Percentiles rank a stretch among this genome's conserved stretches.
Conservation (phyloP, 2,797 vertebrate species). For the Sebastes taczanowskii region DNA sequence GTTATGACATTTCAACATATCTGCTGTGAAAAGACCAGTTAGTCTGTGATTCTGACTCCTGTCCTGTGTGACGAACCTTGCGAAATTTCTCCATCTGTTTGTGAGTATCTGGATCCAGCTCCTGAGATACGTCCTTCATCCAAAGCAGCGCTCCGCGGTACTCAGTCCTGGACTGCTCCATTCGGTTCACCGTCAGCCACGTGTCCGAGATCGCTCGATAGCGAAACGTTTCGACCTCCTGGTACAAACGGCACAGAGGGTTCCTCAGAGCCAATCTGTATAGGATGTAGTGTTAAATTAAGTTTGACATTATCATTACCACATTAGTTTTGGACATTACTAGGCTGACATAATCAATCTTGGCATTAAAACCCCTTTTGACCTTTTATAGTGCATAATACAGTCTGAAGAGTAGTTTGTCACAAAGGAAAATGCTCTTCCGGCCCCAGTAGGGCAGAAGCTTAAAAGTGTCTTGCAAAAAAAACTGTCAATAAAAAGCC, state of each 20-base stretch:
- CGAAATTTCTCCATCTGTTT: slow-evolving; percentile 99
- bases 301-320: background rate
- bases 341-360: too few relatives aligned
- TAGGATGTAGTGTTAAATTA: background rate
- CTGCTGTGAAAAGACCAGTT: background rate
- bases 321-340: background rate
- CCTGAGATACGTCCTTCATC: slow-evolving; percentile 99
- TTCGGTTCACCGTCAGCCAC: slow-evolving; percentile 96
- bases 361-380: background rate
- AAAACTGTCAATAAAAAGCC: background rate
- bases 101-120: slow-evolving; percentile 95
- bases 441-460: background rate
- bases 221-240: slow-evolving; percentile 98
- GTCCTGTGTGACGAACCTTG: slow-evolving; percentile 84
- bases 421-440: background rate
- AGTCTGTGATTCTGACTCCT: background rate
- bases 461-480: background rate
- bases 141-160: slow-evolving; percentile 96
- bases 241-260: slow-evolving; percentile 92
- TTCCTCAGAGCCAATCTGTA: slow-evolving; percentile 88
- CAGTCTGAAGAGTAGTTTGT: background rate
- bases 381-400: background rate
- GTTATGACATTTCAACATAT: background rate
- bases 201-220: slow-evolving; percentile 97
- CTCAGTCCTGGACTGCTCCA: slow-evolving; percentile 96